A percentile compares a stretch with the other conserved stretches of the same genome.
Conservation (phyloP, 2,888 invertebrate genomes). For the Didymodactylos carnosus region DNA sequence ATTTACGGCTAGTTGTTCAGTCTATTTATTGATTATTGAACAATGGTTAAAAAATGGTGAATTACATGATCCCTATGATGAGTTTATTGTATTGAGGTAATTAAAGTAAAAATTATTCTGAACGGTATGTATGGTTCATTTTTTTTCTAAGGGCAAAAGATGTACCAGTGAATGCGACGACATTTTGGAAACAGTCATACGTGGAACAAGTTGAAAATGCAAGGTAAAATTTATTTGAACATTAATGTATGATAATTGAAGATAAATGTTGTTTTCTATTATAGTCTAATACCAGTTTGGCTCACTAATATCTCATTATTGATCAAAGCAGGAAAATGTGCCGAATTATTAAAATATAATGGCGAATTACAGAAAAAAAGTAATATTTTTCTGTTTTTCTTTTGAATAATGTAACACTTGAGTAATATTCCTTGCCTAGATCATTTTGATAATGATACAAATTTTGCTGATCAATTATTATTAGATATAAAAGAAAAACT, state of each 20-base stretch:
- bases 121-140: background rate
- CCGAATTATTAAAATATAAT: background rate
- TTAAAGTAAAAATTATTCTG: background rate
- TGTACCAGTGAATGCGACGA: background rate
- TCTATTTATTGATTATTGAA: background rate
- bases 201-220: background rate
- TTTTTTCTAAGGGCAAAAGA: background rate
- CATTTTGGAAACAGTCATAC: background rate
- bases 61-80: background rate
- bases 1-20: background rate
- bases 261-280: background rate
- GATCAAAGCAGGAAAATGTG: background rate
- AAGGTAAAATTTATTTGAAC: background rate
- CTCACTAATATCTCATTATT: background rate
- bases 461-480: background rate
- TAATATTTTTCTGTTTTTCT: background rate
- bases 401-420: background rate
- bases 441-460: background rate
- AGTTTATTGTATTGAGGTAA: background rate
- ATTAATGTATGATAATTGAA: background rate
- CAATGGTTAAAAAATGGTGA: background rate
- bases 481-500: background rate
- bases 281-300: background rate
- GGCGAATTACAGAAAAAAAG: no score
- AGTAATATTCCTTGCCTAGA: background rate